A percentile compares a stretch with the other conserved stretches of the same genome.
phyloP scores from a whole-genome alignment of 1,140 invertebrate genomes.

The Hypothenemus hampei region DNA sequence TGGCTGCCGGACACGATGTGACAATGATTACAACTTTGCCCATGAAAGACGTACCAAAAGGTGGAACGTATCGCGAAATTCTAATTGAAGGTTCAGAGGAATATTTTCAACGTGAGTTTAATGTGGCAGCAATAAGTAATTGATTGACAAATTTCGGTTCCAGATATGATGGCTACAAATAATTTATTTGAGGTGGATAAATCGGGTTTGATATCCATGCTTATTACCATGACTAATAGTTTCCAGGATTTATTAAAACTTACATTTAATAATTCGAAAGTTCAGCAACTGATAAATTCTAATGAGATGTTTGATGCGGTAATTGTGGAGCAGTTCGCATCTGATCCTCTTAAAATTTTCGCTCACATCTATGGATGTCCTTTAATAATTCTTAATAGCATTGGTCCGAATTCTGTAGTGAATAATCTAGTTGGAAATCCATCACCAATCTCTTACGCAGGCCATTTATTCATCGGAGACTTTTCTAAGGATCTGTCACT shows the following conservation, averaged over 20 bases:
- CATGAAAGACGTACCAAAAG: slow-evolving; percentile 45
- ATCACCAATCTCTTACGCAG: slow-evolving; percentile 42
- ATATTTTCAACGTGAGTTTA: not conserved
- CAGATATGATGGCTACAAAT: no score
- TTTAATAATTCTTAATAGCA: slow-evolving; percentile 44
- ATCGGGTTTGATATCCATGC: not conserved
- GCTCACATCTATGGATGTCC: slow-evolving; percentile 44
- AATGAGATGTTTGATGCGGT: slow-evolving; percentile 48
- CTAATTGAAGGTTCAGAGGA: slow-evolving; percentile 11
- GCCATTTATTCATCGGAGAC: slow-evolving; percentile 32
- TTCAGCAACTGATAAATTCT: slow-evolving; percentile 28
- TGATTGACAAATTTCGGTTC: not conserved
- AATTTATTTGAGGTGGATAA: not conserved
- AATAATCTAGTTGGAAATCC: slow-evolving; percentile 43
- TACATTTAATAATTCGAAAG: slow-evolving; percentile 20
- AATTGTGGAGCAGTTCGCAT: slow-evolving; percentile 46
- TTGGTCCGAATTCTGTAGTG: slow-evolving; percentile 33
- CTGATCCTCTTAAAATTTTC: slow-evolving; percentile 45
- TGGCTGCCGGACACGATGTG: slow-evolving; percentile 59
- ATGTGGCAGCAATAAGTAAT: no score
- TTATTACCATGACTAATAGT: not conserved
- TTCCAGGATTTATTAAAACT: not conserved
- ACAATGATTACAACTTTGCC: slow-evolving; percentile 62
- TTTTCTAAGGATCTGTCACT: slow-evolving; percentile 47
- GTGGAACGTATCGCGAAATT: slow-evolving; percentile 19